These are phyloP conservation scores for Oreochromis niloticus DNA, from an alignment of 2,113 vertebrate genomes.

Conservation along the genomic window DNA sequence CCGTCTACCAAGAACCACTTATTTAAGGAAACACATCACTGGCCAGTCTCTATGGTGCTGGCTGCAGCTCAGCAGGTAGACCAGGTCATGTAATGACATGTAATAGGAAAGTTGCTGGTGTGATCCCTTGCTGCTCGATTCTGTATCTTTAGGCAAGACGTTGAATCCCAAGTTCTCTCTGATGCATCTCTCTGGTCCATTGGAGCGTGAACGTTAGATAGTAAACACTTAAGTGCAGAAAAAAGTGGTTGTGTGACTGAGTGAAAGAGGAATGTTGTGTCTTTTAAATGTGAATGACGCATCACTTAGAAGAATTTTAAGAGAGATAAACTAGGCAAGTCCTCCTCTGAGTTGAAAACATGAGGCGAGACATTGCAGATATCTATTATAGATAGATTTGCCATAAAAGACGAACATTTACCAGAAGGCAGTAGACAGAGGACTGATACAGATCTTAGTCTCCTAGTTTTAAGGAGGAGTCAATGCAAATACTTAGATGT, in stretches of 20 bases:
- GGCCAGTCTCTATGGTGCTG: neutral
- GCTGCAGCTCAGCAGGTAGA: no score
- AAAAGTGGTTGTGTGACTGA: neutral
- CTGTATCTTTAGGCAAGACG: neutral
- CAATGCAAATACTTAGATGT: neutral
- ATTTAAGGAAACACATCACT: no score
- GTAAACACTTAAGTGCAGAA: neutral
- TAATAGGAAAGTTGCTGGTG: neutral
- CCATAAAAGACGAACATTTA: rapidly evolving
- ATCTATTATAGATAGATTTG: neutral
- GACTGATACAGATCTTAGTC: neutral
- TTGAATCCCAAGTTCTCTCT: neutral
- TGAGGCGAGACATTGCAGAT: rapidly evolving
- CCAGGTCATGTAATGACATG: neutral
- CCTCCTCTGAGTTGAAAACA: neutral
- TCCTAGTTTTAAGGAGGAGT: neutral
- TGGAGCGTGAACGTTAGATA: rapidly evolving
- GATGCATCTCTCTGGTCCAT: neutral
- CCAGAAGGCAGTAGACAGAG: no score
- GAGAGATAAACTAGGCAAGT: rapidly evolving
- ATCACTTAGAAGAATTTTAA: neutral
- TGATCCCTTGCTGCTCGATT: neutral
- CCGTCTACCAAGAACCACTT: no score
- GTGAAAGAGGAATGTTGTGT: neutral
- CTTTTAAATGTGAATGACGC: neutral